Evolutionary conservation across 1,140 invertebrate species (phyloP).

Genomic region (Oryctes rhinoceros): DNA sequence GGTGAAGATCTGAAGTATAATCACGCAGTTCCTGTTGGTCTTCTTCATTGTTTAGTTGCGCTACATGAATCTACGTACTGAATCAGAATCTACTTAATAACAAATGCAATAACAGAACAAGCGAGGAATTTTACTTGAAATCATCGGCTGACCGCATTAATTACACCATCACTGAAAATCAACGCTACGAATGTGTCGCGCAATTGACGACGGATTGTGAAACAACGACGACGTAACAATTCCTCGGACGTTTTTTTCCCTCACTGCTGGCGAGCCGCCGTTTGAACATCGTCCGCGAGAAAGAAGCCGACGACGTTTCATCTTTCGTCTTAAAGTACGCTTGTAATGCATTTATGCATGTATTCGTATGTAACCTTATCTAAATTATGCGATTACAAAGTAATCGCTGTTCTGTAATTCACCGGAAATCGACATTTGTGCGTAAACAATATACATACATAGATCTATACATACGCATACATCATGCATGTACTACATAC

Average conservation of each 20-base stretch:
- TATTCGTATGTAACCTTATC: slow-evolving; percentile 26
- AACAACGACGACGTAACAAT: slow-evolving; percentile 4
- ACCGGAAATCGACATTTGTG: slow-evolving; percentile 23
- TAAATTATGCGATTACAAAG: slow-evolving; percentile 36
- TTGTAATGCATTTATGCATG: slow-evolving; percentile 28
- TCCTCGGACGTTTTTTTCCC: neutral
- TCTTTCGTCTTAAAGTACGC: neutral
- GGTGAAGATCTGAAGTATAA: too few species aligned
- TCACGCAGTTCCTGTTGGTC: too few species aligned
- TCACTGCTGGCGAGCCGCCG: neutral
- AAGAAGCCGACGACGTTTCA: slow-evolving; percentile 18
- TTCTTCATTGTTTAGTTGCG: too few species aligned
- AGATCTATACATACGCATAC: neutral
- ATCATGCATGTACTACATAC: neutral
- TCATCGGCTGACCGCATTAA: too few species aligned
- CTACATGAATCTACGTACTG: too few species aligned
- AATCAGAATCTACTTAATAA: too few species aligned
- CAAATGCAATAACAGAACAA: too few species aligned
- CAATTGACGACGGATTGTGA: neutral
- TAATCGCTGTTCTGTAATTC: slow-evolving; percentile 32
- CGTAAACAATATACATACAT: slow-evolving; percentile 19
- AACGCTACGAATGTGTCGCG: neutral
- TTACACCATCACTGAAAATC: neutral
- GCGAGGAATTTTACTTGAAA: too few species aligned
- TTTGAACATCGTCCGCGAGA: slow-evolving; percentile 5